phyloP scores from a whole-genome alignment of 92 coral and sea anemone species.

The Phenganax subtilis region DNA sequence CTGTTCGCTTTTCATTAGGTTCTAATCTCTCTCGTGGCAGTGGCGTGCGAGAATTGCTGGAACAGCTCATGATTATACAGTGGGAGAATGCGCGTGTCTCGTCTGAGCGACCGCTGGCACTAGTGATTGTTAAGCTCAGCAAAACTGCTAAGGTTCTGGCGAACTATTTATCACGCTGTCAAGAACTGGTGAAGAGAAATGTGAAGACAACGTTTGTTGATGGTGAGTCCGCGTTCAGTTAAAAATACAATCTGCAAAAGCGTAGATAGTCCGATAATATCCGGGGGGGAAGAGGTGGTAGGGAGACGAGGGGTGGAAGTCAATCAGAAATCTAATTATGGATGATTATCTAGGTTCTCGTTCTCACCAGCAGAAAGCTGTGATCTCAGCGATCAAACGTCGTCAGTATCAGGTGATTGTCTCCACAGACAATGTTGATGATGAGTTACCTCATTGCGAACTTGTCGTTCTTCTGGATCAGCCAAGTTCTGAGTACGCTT shows the following conservation, averaged over 20 bases:
- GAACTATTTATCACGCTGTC: constrained; percentile 52
- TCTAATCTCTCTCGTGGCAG: constrained; percentile 41
- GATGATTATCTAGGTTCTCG: constrained; percentile 40
- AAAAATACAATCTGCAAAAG: neutral
- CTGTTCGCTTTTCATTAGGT: neutral
- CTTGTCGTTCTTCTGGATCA: constrained; percentile 84
- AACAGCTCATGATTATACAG: constrained; percentile 50
- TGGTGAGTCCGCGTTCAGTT: constrained; percentile 32
- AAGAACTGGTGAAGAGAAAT: constrained; percentile 44
- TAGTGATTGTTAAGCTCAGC: constrained; percentile 67
- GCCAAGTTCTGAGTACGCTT: constrained; percentile 65
- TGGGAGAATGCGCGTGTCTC: constrained; percentile 49
- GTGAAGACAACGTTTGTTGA: constrained; percentile 58
- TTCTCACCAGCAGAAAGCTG: constrained; percentile 49
- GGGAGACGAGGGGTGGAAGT: neutral
- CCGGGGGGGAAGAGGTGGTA: neutral
- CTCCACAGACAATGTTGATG: constrained; percentile 64
- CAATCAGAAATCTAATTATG: neutral
- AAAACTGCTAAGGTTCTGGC: constrained; percentile 67
- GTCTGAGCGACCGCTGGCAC: constrained; percentile 58
- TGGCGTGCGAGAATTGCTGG: constrained; percentile 62
- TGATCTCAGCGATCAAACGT: constrained; percentile 52
- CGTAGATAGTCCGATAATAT: too few relatives aligned
- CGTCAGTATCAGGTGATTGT: constrained; percentile 74
- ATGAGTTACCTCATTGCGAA: constrained; percentile 61